Evolutionary conservation across 2,888 invertebrate species (phyloP), one percentile per base, ranked within the genome.

Genomic region (Drosophila setosimentum): DNA sequence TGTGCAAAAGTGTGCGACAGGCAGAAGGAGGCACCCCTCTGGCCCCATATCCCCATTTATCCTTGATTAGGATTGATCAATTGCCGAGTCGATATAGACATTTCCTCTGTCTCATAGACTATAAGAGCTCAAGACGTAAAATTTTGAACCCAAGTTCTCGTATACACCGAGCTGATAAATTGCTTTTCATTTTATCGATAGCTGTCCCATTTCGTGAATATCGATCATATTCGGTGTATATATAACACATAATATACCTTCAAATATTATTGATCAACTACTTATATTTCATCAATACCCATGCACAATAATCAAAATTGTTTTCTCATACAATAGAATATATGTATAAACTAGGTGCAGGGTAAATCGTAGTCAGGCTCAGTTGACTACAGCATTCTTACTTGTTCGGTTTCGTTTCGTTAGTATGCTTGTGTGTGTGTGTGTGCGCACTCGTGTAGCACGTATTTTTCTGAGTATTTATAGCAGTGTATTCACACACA

Each of bases 401-500:
- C 24, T 24, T 24, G 45, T 13, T 45, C 50, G 30, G 50, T 70
- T 60, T 55, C 40, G 42, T 29, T 57, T n/a, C 13, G 40, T 18
- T 40, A 32, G 11, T n/a, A 33, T 40, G 68, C 33, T 50, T 30
- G 30, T 48, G 2, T 35, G 21, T 51, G 37, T 35, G 30, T 8
- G 8, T 45, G 21, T 48, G 29, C 32, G 16, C 16, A 24, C 45
- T 13, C 7, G 35, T 55, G 21, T 32, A 27, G 42, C n/a, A 13
- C 16, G 45, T 27, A 37, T 13, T 7, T 18, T 16, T 60, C 42
- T 32, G 48, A 51, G 29, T 64, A 53, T 70, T 54, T 45, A 55
- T 40, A 51, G n/a, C 48, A 50, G 7, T 16, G 7, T 74, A 50
- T 66, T 70, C 62, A 50, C 50, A 62, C 18, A 50, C 55, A 62